Evolutionary conservation across 2,888 invertebrate species (phyloP), one percentile per base, ranked within the genome.

Genomic region (Epistrophella euchroma): DNA sequence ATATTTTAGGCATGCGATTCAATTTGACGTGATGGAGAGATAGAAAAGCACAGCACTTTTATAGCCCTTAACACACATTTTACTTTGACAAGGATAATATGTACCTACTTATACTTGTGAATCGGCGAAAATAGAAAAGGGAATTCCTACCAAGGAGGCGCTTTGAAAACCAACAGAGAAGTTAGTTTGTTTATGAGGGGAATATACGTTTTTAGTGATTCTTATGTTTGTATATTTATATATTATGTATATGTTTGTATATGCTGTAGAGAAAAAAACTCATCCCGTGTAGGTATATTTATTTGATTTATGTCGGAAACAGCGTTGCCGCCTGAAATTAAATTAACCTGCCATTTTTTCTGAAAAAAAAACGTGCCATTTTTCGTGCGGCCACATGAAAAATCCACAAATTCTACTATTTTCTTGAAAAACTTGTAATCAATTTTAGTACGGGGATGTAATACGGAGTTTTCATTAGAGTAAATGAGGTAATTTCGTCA

Each of bases 11-110:
- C 19, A 52, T 52, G 68, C 66, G 50, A 82, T 82, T 82, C 77
- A 82, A 82, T 82, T 72, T 72, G 64, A 32, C 68, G 37, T 40
- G 70, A 71, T 62, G 64, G 7, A 50, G 47, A 73, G 73, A 80
- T 73, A 60, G 19, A 73, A 50, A 72, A 64, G n/a, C 37, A 58
- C 43, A 55, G 32, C 52, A 55, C 37, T 62, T n/a, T n/a, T 37
- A 56, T 55, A 62, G 43, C 58, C 73, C 82, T 78, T 83, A 83
- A 78, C 82, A 83, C 62, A 83, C 19, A 73, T 83, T 83, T 78
- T 40, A n/a, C 43, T 73, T 60, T 55, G 73, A 66, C 58, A 72
- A 66, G 66, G 71, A 72, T 72, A 64, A 32, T 45, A 43, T 64
- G n/a, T 37, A 68, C 19, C 37, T 52, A 68, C 35, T 35, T 52